These are phyloP conservation scores for Gambusia yucatana DNA, from an alignment of 2,797 vertebrate species.

Conservation along the genomic window DNA sequence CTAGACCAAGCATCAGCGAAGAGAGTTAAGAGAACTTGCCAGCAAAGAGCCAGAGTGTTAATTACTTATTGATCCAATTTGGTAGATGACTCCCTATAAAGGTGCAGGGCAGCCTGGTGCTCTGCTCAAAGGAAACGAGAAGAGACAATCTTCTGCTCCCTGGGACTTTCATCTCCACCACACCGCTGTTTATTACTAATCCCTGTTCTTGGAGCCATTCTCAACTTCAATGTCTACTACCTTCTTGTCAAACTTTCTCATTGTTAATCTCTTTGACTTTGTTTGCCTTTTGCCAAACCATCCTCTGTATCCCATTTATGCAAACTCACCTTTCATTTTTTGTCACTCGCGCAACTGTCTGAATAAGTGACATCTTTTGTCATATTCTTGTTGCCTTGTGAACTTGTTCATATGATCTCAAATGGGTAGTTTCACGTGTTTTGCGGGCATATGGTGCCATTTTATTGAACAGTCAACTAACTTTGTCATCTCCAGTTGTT, in stretches of 20 bases:
- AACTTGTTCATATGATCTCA: not conserved
- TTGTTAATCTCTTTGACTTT: constrained; percentile 52
- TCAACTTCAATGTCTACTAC: constrained; percentile 34
- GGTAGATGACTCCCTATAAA: constrained; percentile 80
- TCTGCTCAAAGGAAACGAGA: constrained; percentile 57
- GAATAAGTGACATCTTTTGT: constrained; percentile 31
- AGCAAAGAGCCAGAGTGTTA: constrained; percentile 78
- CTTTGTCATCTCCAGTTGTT: no score
- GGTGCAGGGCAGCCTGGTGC: constrained; percentile 55
- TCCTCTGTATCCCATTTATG: constrained; percentile 47
- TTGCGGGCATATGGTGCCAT: no score
- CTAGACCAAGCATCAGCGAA: constrained; percentile 30
- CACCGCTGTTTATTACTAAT: not conserved
- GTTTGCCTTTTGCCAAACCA: constrained; percentile 48
- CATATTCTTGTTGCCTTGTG: constrained; percentile 8
- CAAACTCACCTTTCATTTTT: constrained; percentile 37
- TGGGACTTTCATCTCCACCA: not conserved
- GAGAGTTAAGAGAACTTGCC: constrained; percentile 60
- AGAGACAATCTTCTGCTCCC: constrained; percentile 61
- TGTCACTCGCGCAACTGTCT: not conserved
- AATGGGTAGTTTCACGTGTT: no score
- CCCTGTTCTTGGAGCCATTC: constrained; percentile 13
- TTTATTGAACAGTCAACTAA: no score
- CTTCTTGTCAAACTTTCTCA: constrained; percentile 46
- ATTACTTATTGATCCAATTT: constrained; percentile 86